phyloP scores from a whole-genome alignment of 2,113 vertebrate species.

The Tragulus kanchil region DNA sequence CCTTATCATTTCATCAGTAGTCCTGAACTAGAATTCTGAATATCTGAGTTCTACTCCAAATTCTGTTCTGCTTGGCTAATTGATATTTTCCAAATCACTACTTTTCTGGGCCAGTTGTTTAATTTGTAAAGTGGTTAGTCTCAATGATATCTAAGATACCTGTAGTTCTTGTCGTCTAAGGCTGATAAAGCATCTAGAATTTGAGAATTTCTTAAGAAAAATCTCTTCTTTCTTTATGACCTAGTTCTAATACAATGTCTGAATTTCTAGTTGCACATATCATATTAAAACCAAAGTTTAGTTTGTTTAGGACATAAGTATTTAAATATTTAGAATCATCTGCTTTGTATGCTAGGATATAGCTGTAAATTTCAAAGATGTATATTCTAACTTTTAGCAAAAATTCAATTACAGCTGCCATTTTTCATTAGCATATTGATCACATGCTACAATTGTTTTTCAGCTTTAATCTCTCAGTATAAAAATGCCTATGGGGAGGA shows the following conservation, averaged over 20 bases:
- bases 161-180: slow-evolving; percentile 27
- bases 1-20: slow-evolving; percentile 37
- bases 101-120: slow-evolving; percentile 1
- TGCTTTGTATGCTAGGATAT: slow-evolving; percentile 45
- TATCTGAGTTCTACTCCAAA: slow-evolving; percentile 22
- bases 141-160: neutral
- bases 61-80: neutral
- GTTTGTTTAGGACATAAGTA: neutral
- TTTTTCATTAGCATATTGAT: slow-evolving; percentile 36
- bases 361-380: slow-evolving; percentile 34
- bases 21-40: neutral
- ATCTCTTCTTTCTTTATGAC: neutral
- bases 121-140: slow-evolving; percentile 43
- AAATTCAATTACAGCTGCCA: slow-evolving; percentile 15
- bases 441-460: neutral
- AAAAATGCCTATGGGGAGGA: slow-evolving; percentile 5
- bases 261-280: neutral
- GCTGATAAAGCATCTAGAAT: slow-evolving; percentile 30
- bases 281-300: slow-evolving; percentile 40
- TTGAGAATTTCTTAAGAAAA: neutral
- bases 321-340: slow-evolving; percentile 33
- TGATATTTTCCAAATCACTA: neutral
- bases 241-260: slow-evolving; percentile 11
- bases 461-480: neutral
- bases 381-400: slow-evolving; percentile 1